Evolutionary conservation across 2,888 invertebrate genomes (phyloP).

Genomic region (Meta bourneti): DNA sequence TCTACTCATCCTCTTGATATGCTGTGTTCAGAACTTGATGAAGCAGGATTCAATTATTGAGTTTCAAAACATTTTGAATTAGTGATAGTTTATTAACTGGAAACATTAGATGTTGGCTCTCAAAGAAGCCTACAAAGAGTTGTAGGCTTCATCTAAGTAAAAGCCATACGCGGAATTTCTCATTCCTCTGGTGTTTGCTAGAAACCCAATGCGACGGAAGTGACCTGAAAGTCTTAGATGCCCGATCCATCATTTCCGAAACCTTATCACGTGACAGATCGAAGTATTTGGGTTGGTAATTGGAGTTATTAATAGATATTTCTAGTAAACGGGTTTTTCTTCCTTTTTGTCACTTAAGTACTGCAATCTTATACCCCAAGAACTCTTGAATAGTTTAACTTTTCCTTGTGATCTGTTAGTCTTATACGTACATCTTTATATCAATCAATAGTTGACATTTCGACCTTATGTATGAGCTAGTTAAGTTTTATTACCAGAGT

Average conservation of each 20-base stretch:
- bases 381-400: too few relatives aligned
- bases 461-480: too few relatives aligned
- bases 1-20: too few relatives aligned
- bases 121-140: not conserved
- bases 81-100: too few relatives aligned
- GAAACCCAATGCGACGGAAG: slow-evolving; percentile 60
- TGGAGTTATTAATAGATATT: slow-evolving; percentile 57
- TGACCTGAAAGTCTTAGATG: slow-evolving; percentile 27
- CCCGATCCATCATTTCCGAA: slow-evolving; percentile 49
- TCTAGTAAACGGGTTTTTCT: not conserved
- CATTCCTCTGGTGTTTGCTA: slow-evolving; percentile 6
- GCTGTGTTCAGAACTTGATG: too few relatives aligned
- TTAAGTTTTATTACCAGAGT: too few relatives aligned
- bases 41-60: too few relatives aligned
- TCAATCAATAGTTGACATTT: too few relatives aligned
- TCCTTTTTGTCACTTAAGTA: not conserved
- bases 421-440: too few relatives aligned
- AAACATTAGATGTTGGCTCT: too few relatives aligned
- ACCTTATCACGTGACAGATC: slow-evolving; percentile 63
- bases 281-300: slow-evolving; percentile 64
- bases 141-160: not conserved
- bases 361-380: not conserved
- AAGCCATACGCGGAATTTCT: not conserved
- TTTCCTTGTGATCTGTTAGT: too few relatives aligned
- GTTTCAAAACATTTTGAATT: too few relatives aligned